Conservation (phyloP, 2,797 vertebrate species). For the Brachymystax lenok region DNA sequence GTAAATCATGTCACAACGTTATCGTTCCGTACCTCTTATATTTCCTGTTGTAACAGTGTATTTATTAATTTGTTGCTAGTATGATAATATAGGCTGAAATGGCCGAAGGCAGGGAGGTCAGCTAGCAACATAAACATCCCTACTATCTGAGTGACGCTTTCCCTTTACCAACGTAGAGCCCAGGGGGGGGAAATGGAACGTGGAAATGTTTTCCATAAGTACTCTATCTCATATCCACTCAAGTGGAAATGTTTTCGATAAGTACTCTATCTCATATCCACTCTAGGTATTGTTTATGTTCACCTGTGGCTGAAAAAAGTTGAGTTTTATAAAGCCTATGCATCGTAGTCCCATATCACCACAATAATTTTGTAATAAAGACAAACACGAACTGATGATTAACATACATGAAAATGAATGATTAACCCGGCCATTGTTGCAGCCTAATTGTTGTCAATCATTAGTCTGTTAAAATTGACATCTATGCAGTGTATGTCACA, state of each 20-base stretch:
- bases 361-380: not conserved
- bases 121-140: constrained; percentile 6
- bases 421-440: not conserved
- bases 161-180: constrained; percentile 32
- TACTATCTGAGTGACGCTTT: constrained; percentile 43
- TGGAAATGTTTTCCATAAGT: constrained; percentile 24
- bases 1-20: not conserved
- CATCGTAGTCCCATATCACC: not conserved
- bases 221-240: not conserved
- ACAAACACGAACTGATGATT: not conserved
- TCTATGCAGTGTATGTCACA: not conserved
- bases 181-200: constrained; percentile 35
- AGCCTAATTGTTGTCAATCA: not conserved
- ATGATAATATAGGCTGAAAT: constrained; percentile 4
- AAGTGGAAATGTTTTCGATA: constrained; percentile 9
- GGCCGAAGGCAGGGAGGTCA: constrained; percentile 32
- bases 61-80: not conserved
- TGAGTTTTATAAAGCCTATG: not conserved
- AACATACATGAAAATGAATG: not conserved
- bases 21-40: not conserved
- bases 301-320: not conserved
- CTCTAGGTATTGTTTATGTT: not conserved
- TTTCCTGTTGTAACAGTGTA: not conserved
- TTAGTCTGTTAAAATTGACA: not conserved
- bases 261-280: not conserved